Conservation (phyloP, 2,113 vertebrate genomes). For the Castor canadensis region DNA sequence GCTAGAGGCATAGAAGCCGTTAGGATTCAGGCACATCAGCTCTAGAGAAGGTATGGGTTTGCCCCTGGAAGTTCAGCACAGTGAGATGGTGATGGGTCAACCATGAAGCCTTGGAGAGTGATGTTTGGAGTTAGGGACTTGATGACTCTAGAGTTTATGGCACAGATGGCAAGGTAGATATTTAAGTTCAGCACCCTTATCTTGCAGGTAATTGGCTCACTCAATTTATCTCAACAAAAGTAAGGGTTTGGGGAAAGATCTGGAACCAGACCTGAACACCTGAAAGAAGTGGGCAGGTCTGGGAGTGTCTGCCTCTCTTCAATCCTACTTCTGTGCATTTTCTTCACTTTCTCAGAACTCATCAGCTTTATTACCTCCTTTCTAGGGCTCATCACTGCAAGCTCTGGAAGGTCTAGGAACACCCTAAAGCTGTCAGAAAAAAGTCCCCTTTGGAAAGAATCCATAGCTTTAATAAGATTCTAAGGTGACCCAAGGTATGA, state of each 20-base stretch:
- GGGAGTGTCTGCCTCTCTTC: background rate
- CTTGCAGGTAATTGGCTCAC: background rate
- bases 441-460: background rate
- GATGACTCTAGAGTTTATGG: background rate
- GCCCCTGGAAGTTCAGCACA: too few relatives aligned
- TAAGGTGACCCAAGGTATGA: background rate
- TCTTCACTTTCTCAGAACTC: background rate
- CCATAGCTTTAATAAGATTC: background rate
- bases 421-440: background rate
- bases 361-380: background rate
- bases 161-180: background rate
- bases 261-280: background rate
- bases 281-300: background rate
- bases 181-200: background rate
- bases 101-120: background rate
- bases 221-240: background rate
- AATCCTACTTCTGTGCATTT: background rate
- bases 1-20: background rate
- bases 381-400: background rate
- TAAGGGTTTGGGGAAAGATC: background rate
- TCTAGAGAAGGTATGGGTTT: background rate
- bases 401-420: background rate
- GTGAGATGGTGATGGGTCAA: background rate
- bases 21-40: background rate
- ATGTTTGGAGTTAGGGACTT: background rate